These are phyloP conservation scores for Plutella xylostella DNA, from an alignment of 2,888 invertebrate genomes.

Conservation along the genomic window DNA sequence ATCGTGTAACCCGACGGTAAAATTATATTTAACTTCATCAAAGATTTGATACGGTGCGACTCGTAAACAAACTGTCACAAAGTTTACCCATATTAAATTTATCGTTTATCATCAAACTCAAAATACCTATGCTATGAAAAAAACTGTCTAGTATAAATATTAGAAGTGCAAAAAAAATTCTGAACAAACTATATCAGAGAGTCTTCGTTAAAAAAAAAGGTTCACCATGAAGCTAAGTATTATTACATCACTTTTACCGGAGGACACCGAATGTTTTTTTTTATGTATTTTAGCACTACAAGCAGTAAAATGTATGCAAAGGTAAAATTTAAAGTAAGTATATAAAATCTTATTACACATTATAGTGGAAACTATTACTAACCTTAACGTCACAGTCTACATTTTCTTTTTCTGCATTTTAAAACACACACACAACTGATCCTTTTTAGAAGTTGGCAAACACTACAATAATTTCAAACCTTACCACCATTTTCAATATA, in stretches of 20 bases:
- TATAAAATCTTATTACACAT: not conserved
- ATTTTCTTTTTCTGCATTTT: not conserved
- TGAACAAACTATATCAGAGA: too few relatives aligned
- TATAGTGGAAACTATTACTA: not conserved
- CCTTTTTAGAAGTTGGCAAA: not conserved
- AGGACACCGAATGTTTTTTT: not conserved
- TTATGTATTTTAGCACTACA: conserved; percentile 1
- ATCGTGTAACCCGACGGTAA: too few relatives aligned
- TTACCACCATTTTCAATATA: not conserved
- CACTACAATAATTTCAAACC: not conserved
- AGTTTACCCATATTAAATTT: too few relatives aligned
- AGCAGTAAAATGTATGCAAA: not conserved
- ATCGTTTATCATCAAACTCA: too few relatives aligned
- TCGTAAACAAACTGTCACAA: too few relatives aligned
- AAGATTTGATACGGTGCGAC: too few relatives aligned
- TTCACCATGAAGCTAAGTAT: too few relatives aligned
- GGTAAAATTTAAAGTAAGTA: conserved; percentile 2
- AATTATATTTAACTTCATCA: too few relatives aligned
- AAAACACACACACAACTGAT: not conserved
- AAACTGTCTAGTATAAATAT: too few relatives aligned
- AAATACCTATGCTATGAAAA: too few relatives aligned
- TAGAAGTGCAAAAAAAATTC: too few relatives aligned
- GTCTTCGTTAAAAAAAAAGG: too few relatives aligned
- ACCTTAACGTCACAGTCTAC: not conserved
- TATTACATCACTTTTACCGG: not conserved